Evolutionary conservation across 2,888 invertebrate species (phyloP).

Genomic region (Microplitis manilae): DNA sequence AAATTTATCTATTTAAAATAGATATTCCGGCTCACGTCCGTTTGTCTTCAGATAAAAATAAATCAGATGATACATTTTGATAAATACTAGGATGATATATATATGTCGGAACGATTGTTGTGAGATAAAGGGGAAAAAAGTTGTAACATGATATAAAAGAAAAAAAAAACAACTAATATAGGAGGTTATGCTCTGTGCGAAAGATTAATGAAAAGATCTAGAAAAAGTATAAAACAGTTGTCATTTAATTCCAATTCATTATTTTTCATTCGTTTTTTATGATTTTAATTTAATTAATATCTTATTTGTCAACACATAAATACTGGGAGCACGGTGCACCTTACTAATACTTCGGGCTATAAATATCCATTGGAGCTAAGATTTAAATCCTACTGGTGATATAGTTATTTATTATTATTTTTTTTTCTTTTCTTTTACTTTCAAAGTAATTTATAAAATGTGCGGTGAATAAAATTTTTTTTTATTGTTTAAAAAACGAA

Average conservation of each 20-base stretch:
- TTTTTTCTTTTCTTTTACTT: no score
- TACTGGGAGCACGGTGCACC: not conserved
- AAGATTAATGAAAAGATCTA: not conserved
- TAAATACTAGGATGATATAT: not conserved
- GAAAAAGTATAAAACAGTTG: not conserved
- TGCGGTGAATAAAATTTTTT: no score
- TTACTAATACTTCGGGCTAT: not conserved
- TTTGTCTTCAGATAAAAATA: not conserved
- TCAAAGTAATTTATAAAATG: no score
- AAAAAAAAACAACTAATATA: not conserved
- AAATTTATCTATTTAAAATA: not conserved
- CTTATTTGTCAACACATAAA: not conserved
- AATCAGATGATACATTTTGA: not conserved
- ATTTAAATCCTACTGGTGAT: no score
- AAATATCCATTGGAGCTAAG: no score
- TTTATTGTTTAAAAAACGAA: no score
- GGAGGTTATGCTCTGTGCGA: not conserved
- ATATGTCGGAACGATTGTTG: constrained; percentile 2
- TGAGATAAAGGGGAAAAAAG: not conserved
- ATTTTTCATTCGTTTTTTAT: not conserved
- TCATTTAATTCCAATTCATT: not conserved
- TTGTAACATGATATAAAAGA: not conserved
- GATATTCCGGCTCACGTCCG: not conserved
- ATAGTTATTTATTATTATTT: no score
- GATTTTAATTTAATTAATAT: not conserved